A percentile compares a stretch with the other conserved stretches of the same genome.
phyloP scores from a whole-genome alignment of 2,888 invertebrate species.

The Apeira syringaria region DNA sequence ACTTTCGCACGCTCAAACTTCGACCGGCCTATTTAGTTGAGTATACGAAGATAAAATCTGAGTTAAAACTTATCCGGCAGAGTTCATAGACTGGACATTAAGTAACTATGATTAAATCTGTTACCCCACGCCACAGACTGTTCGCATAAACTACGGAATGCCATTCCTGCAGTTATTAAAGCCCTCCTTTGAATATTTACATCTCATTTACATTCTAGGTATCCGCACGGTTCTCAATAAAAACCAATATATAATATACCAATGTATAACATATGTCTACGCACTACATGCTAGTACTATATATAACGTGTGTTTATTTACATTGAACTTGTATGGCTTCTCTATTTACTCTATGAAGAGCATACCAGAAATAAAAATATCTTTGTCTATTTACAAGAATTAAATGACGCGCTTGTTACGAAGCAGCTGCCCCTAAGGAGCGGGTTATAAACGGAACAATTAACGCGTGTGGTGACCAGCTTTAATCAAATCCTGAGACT shows the following conservation, averaged over 20 bases:
- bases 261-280: constrained; percentile 5
- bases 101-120: not conserved
- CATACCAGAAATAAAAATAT: constrained; percentile 79
- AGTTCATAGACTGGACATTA: constrained; percentile 6
- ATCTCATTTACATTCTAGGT: constrained; percentile 26
- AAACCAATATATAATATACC: constrained; percentile 12
- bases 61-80: constrained; percentile 16
- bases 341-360: constrained; percentile 69
- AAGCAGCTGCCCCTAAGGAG: constrained; percentile 77
- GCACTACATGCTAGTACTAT: constrained; percentile 6
- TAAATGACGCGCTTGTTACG: constrained; percentile 75
- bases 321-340: constrained; percentile 65
- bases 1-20: constrained; percentile 20
- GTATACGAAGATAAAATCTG: constrained; percentile 10
- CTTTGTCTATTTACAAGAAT: constrained; percentile 80
- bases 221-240: constrained; percentile 16
- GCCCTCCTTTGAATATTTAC: constrained; percentile 18
- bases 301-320: constrained; percentile 67
- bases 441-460: constrained; percentile 79
- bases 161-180: constrained; percentile 20
- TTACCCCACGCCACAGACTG: constrained; percentile 1
- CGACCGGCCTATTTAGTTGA: constrained; percentile 8
- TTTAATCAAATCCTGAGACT: constrained; percentile 38
- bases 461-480: constrained; percentile 60
- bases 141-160: constrained; percentile 19